Evolutionary conservation across 2,888 invertebrate species (phyloP), one percentile per base, ranked within the genome.

Genomic region (Perizoma flavofasciatum): DNA sequence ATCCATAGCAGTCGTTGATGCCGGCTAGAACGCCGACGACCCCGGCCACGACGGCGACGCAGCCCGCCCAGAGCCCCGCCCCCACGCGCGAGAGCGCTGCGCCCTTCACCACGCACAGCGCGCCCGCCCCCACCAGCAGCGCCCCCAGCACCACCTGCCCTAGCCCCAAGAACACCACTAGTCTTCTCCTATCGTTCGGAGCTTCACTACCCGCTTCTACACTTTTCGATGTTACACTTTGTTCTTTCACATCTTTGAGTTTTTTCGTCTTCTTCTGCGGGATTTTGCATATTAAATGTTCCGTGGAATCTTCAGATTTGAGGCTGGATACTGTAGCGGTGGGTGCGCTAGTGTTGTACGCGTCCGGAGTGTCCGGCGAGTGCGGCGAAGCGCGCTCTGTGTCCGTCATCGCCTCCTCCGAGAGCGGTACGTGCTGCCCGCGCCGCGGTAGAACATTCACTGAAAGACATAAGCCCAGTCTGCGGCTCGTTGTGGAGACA

Each of bases 41-140:
- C 1, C 95, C 95, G 0, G 95, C 93, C 5, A 93, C 93, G 10
- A 95, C 92, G 7, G 94, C 94, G 44, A 94, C 86, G 63, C 94
- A 93, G 22, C 95, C 95, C 48, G 95, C 94, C 95, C 95, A 95
- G 56, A 95, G 87, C 4, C 95, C 95, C 2, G 94, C 95, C 32
- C 95, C 95, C 35, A 93, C 93, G 54, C 93, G 79, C 37, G 94
- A 86, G 65, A 92, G 80, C 62, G 92, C 88, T 48, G 95, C 94
- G 48, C 94, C 94, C 77, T 94, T 93, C 66, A 94, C 93, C 66
- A 95, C 92, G 3, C 94, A 94, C 66, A 94, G 75, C 32, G 94
- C 93, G 2, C 95, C 95, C 59, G 94, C 94, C 5, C 94, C 93
- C 65, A 94, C 93, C 83, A 95, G 86, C 69, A 94, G 81, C 60